A percentile compares a stretch with the other conserved stretches of the same genome.
Evolutionary conservation across 2,113 vertebrate species (phyloP).

Genomic region (Noctilio leporinus): DNA sequence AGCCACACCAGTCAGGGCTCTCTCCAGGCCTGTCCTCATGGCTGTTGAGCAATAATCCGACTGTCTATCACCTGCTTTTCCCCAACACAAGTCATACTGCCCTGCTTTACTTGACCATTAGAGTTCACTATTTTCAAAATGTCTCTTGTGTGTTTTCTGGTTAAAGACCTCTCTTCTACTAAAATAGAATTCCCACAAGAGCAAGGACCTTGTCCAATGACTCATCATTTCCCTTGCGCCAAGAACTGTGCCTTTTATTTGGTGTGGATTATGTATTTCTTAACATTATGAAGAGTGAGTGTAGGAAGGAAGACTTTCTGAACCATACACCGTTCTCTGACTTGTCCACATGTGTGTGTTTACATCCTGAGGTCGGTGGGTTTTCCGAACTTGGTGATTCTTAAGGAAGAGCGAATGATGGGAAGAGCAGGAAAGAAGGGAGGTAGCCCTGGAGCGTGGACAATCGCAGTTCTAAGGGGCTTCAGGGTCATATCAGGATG

Average conservation of each 20-base stretch:
- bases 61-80: background rate
- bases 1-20: background rate
- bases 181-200: background rate
- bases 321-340: background rate
- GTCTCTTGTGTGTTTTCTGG: background rate
- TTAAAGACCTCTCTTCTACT: background rate
- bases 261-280: background rate
- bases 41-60: too few relatives aligned
- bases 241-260: background rate
- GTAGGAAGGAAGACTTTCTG: background rate
- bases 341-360: background rate
- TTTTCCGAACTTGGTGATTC: background rate
- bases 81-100: background rate
- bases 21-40: background rate
- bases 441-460: background rate
- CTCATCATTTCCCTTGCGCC: background rate
- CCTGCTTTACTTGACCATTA: background rate
- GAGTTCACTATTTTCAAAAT: background rate
- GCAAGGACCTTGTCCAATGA: background rate
- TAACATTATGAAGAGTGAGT: background rate
- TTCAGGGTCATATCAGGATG: background rate
- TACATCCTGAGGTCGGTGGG: background rate
- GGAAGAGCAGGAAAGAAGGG: too few relatives aligned
- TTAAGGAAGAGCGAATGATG: background rate
- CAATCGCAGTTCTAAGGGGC: background rate